A percentile compares a stretch with the other conserved stretches of the same genome.
Conservation (phyloP, 2,797 vertebrate genomes). For the Melanitta fusca region DNA sequence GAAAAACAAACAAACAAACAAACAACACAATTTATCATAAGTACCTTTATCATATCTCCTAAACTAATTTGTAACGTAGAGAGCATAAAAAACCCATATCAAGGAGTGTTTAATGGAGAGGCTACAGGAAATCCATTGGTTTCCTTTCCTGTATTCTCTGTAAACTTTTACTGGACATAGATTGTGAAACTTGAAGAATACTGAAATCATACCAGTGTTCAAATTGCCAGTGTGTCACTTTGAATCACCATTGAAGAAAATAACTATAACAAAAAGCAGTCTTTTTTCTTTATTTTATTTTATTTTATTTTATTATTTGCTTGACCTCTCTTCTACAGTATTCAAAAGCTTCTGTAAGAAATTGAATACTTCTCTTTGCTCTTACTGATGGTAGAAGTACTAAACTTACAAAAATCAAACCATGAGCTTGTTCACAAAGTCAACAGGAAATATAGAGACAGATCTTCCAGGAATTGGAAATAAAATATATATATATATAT, state of each 20-base stretch:
- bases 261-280: background rate
- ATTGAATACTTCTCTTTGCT: background rate
- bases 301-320: background rate
- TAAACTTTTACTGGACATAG: background rate
- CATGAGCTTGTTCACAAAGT: background rate
- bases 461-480: background rate
- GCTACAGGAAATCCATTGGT: background rate
- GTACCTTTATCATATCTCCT: background rate
- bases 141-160: background rate
- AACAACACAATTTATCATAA: background rate
- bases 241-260: background rate
- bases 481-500: background rate
- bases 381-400: background rate
- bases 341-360: background rate
- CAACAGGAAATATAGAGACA: background rate
- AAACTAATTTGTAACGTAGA: background rate
- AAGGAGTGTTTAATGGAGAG: background rate
- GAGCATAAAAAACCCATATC: background rate
- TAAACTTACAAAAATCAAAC: background rate
- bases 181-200: background rate
- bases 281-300: background rate
- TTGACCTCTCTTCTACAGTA: background rate
- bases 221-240: background rate
- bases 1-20: rapidly evolving
- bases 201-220: background rate